Evolutionary conservation across 1,140 invertebrate species (phyloP), one percentile per base, ranked within the genome.

Genomic region (Armadillidium nasatum): DNA sequence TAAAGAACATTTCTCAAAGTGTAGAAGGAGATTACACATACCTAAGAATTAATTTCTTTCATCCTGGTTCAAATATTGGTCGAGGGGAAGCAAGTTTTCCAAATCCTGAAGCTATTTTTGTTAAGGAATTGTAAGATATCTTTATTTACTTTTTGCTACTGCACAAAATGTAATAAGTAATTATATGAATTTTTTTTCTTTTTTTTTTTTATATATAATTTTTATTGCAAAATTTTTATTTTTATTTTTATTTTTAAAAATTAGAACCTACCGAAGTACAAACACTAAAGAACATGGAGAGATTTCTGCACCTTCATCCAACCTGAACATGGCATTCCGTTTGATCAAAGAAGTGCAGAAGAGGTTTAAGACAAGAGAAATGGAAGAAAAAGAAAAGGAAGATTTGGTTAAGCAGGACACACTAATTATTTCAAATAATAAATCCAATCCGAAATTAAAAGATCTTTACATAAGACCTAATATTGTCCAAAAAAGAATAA

Each of bases 281-380:
- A 99, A 99, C 85, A 92, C 92, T 19, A 99, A 99, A 87, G 96
- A 98, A 84, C 96, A 96, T 11, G 97, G 97, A 72, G 96, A 99
- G 87, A 89, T 97, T 71, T 93, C 92, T 7, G 92, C 97, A 0
- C 95, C 97, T 0, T 98, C 96, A 0, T 90, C 93, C 0, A 99
- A 99, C 85, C 86, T 99, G 9, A 97, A 96, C 83, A 98, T 95
- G 44, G 96, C 96, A 0, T 98, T 97, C 85, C 89, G 97, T 75
- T 87, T 99, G 10, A 99, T 99, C 82, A 99, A 99, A 86, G 97
- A 99, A 87, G 95, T 99, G 44, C 98, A 99, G 85, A 98, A 99
- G 84, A 97, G 95, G 83, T 99, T 96, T 84, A 98, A 97, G 86
- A 98, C 95, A 0, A 87, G 97, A 76, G 98, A 99, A 86, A 95